Base-by-base conservation (phyloP, 2,888 invertebrate species). In the Nipponacmea schrenckii region DNA sequence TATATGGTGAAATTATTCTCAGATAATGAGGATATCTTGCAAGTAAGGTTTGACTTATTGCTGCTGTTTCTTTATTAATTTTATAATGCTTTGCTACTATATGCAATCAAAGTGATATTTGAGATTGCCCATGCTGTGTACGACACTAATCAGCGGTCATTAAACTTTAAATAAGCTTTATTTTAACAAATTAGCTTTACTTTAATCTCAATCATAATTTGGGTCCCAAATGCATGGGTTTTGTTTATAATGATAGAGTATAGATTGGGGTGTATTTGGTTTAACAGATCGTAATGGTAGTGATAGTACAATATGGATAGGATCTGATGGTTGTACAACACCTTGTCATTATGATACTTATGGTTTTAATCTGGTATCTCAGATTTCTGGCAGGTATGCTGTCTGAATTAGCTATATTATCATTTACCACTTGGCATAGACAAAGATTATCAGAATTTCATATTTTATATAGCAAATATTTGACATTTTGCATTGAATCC, bases 321-420 rank as follows among this genome's bases (percentile, higher is more conserved):
- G 97, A 45, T 94, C 93, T 74, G 90, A 91, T 82, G 94, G 95
- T 2, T 94, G 97, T 2, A 95, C 97, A 86, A 98, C 98, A 0
- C 95, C 96, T 1, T 95, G 96, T 75, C 98, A 98, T 89, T 93
- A 93, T 86, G 98, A 98, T 87, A 94, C 96, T 0, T 98, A 97
- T 89, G 97, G 97, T 0, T 94, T 93, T 81, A 98, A 98, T 90
- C 92, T 98, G 83, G 94, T 98, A 14, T 94, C 94, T 68, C 98
- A 98, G 90, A 90, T 96, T 68, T 91, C 92, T 90, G 97, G 97
- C 85, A 94, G 92, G 96, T 96, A 88, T 46, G 77, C 74, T 45
- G 2, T 12, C 7, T 48, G 20, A 24, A 46, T 14, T 44, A n/a
- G n/a, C n/a, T n/a, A n/a, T n/a, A n/a, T n/a, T n/a, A n/a, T 20